Evolutionary conservation across 2,797 vertebrate genomes (phyloP).

Genomic region (Natrix natrix): DNA sequence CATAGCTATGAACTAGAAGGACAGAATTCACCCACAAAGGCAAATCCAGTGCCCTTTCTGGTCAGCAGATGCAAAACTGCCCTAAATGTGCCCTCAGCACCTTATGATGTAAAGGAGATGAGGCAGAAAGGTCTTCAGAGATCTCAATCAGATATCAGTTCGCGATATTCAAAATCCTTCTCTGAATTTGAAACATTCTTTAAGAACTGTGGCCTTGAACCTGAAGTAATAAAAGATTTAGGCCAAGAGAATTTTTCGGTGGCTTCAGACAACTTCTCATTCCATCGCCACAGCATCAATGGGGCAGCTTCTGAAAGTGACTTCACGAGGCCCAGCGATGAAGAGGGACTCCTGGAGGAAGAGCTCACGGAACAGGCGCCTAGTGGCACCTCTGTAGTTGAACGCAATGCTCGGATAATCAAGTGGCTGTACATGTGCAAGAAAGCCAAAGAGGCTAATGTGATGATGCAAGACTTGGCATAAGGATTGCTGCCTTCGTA

Average conservation of each 20-base stretch:
- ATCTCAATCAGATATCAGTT: constrained; percentile 93
- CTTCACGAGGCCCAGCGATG: constrained; percentile 81
- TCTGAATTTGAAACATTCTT: constrained; percentile 89
- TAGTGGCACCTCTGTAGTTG: constrained; percentile 83
- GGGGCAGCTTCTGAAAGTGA: constrained; percentile 81
- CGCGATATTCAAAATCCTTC: constrained; percentile 85
- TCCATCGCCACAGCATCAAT: constrained; percentile 80
- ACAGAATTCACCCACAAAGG: accelerated
- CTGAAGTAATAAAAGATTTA: constrained; percentile 84
- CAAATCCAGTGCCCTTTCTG: neutral
- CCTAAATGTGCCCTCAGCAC: neutral
- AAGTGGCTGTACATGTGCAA: constrained; percentile 96
- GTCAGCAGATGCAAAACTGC: constrained; percentile 9
- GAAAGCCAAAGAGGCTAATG: constrained; percentile 80
- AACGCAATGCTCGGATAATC: constrained; percentile 95
- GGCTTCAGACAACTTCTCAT: constrained; percentile 70
- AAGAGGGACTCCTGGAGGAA: constrained; percentile 80
- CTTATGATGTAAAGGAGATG: constrained; percentile 58
- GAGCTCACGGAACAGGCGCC: constrained; percentile 74
- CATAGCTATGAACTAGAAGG: accelerated
- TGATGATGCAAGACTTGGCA: constrained; percentile 77
- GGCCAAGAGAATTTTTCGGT: constrained; percentile 86
- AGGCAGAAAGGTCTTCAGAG: constrained; percentile 79
- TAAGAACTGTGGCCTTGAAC: constrained; percentile 88
- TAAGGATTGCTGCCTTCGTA: constrained; percentile 58